A percentile compares a stretch with the other conserved stretches of the same genome.
Conservation (phyloP, 2,888 invertebrate genomes). For the Drosophila anomalata region DNA sequence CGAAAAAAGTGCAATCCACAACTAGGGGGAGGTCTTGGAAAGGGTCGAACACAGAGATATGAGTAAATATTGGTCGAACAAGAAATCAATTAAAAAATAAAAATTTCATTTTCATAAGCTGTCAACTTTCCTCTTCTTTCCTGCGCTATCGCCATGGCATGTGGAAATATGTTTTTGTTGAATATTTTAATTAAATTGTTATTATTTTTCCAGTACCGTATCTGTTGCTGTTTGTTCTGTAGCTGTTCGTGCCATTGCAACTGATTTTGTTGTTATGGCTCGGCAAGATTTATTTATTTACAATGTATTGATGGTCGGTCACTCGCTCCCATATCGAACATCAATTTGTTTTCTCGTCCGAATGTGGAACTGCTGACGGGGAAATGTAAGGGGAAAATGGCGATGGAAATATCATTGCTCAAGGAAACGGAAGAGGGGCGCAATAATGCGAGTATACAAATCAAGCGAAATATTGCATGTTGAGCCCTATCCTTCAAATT, state of each 20-base stretch:
- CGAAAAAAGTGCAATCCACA: conserved; percentile 44
- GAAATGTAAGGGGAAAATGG: neutral
- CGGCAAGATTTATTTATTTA: conserved; percentile 78
- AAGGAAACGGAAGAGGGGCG: too few species aligned
- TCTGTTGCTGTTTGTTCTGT: conserved; percentile 23
- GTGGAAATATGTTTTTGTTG: conserved; percentile 67
- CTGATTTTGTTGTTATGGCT: conserved; percentile 77
- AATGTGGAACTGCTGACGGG: neutral
- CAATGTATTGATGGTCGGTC: conserved; percentile 63
- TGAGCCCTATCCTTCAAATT: too few species aligned
- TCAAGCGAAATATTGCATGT: too few species aligned
- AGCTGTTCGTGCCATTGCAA: conserved; percentile 67
- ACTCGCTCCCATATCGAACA: conserved; percentile 40
- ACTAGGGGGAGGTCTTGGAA: neutral
- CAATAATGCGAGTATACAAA: too few species aligned
- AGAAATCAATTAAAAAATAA: conserved; percentile 76
- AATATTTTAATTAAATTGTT: conserved; percentile 76
- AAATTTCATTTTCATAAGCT: conserved; percentile 76
- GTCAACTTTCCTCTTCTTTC: conserved; percentile 42
- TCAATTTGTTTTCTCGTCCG: conserved; percentile 62
- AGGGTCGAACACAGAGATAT: conserved; percentile 32
- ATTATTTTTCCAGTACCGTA: conserved; percentile 64
- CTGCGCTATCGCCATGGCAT: conserved; percentile 16
- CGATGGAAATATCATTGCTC: conserved; percentile 45
- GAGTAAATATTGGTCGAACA: conserved; percentile 69